Percentiles rank a stretch among this genome's conserved stretches.
Evolutionary conservation across 2,113 vertebrate species (phyloP).

Genomic region (Opisthocomus hoazin): DNA sequence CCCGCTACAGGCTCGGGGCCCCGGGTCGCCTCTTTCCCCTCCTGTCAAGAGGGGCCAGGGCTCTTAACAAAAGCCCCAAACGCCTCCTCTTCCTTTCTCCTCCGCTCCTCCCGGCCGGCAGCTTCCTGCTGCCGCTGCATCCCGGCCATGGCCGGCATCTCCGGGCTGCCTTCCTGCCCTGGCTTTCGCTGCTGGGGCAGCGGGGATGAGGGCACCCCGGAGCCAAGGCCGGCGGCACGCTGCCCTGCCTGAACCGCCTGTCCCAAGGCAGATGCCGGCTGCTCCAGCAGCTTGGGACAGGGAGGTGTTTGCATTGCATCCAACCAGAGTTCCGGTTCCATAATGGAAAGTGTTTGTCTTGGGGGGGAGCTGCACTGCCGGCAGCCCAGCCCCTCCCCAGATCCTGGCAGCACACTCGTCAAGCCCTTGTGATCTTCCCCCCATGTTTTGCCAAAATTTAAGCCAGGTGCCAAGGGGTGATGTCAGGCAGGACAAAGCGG

Average conservation of each 20-base stretch:
- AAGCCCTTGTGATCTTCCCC: neutral
- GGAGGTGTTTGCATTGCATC: neutral
- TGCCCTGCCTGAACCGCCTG: neutral
- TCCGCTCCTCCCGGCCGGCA: neutral
- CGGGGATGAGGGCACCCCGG: neutral
- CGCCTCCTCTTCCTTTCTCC: constrained; percentile 27
- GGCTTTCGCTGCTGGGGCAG: neutral
- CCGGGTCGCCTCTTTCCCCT: neutral
- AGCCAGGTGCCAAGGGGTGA: neutral
- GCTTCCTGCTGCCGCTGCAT: neutral
- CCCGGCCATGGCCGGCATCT: neutral
- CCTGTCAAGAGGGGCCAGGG: neutral
- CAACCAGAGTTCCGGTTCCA: neutral
- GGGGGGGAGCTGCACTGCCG: neutral
- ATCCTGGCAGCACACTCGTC: neutral
- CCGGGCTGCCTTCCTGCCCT: neutral
- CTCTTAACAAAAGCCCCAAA: neutral
- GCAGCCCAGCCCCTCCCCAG: neutral
- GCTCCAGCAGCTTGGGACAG: neutral
- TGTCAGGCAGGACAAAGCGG: neutral
- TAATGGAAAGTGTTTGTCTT: neutral
- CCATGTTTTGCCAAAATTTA: neutral
- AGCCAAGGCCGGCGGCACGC: neutral
- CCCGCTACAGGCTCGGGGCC: neutral
- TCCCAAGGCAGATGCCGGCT: neutral